phyloP scores from a whole-genome alignment of 1,140 invertebrate genomes.

The Aplysia californica region DNA sequence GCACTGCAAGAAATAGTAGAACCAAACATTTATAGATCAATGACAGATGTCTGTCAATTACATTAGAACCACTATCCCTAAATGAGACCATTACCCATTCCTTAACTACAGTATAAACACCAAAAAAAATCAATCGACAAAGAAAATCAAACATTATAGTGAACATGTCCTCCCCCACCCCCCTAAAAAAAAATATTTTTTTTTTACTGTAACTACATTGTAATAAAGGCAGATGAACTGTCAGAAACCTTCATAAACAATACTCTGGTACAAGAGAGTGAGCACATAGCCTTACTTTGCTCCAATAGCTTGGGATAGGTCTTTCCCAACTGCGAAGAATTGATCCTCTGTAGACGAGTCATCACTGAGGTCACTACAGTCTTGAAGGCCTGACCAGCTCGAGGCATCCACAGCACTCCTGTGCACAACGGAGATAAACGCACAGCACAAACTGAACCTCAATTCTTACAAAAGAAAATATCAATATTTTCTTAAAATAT shows the following conservation, averaged over 20 bases:
- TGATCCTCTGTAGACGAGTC: constrained; percentile 60
- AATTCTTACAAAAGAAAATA: too few species aligned
- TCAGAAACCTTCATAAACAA: neutral
- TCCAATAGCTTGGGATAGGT: constrained; percentile 50
- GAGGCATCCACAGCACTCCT: constrained; percentile 46
- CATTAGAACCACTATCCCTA: too few species aligned
- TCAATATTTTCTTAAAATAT: too few species aligned
- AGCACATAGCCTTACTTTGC: constrained; percentile 47
- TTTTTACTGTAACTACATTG: neutral
- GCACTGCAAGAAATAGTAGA: too few species aligned
- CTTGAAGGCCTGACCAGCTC: constrained; percentile 59
- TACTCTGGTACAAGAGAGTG: neutral
- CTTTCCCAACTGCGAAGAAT: constrained; percentile 57
- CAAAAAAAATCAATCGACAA: too few species aligned
- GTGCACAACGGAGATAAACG: too few species aligned
- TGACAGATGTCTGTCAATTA: neutral
- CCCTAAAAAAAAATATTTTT: too few species aligned
- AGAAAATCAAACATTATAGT: neutral
- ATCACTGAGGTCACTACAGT: constrained; percentile 61
- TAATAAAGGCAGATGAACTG: neutral
- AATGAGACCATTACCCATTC: too few species aligned
- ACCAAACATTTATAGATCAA: too few species aligned
- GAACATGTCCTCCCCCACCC: too few species aligned
- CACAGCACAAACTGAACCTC: too few species aligned
- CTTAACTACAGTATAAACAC: too few species aligned